These are phyloP conservation scores for Pinctada fucata DNA, from an alignment of 2,888 invertebrate genomes.

Conservation along the genomic window DNA sequence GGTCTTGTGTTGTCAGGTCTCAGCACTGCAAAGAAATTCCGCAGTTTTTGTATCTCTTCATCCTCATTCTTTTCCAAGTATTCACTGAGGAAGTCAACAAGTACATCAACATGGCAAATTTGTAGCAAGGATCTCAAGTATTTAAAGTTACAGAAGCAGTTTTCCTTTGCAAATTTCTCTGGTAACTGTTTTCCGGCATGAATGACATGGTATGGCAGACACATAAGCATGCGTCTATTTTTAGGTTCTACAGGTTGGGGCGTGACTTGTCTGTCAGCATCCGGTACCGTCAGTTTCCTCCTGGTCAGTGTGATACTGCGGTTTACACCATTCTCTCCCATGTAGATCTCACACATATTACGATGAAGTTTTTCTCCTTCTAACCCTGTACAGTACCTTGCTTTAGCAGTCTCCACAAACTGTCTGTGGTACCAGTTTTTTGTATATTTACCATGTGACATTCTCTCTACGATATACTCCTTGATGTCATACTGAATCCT, in stretches of 20 bases:
- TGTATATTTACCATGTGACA: conserved; percentile 67
- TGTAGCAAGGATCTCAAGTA: conserved; percentile 61
- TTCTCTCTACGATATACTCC: conserved; percentile 70
- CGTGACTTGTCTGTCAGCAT: conserved; percentile 71
- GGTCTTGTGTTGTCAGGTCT: conserved; percentile 49
- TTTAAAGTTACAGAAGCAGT: conserved; percentile 61
- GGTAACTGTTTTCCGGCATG: conserved; percentile 46
- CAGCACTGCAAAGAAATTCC: conserved; percentile 49
- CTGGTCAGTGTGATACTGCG: conserved; percentile 61
- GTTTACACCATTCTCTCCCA: conserved; percentile 60
- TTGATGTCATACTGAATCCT: conserved; percentile 66
- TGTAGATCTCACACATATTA: conserved; percentile 61
- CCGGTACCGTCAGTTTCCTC: conserved; percentile 59
- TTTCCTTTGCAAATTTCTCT: conserved; percentile 49
- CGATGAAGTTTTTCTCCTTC: conserved; percentile 57
- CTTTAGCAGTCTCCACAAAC: conserved; percentile 67
- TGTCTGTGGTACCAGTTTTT: conserved; percentile 74
- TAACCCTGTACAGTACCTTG: conserved; percentile 55
- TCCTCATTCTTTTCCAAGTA: conserved; percentile 89
- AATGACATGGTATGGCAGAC: conserved; percentile 61
- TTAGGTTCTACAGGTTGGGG: conserved; percentile 57
- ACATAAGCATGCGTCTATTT: conserved; percentile 66
- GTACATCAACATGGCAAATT: conserved; percentile 77
- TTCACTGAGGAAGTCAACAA: conserved; percentile 85
- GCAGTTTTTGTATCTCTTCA: conserved; percentile 85